Evolutionary conservation across 2,888 invertebrate species (phyloP), one percentile per base, ranked within the genome.

Genomic region (Stratiomys singularior): DNA sequence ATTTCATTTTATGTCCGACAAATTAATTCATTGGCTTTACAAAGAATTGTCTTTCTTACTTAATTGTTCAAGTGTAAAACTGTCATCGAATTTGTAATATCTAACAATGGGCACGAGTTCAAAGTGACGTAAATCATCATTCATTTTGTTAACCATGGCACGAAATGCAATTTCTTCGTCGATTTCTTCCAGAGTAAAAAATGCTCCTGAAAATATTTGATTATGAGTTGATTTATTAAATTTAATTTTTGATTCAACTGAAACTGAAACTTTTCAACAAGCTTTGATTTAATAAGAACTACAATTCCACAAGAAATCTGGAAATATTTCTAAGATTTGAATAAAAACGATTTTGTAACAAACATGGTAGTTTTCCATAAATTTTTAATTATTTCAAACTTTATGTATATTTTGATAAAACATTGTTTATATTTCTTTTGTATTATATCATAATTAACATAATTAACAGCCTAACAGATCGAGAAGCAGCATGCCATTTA

Each of bases 91-190:
- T 71, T 69, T 78, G 46, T 56, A 30, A 27, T 67, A 72, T 63
- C 63, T 67, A 13, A 58, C 28, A 37, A 63, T 76, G 30, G 23
- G 47, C 23, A 52, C 71, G 44, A 44, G 28, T 78, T 76, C 56
- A 15, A 76, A 76, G 27, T 64, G 0, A 2, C 13, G 18, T 64
- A 64, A 13, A n/a, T 64, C 64, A 9, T 21, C 85, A 82, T 89
- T 90, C 44, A 88, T 85, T 67, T 88, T 86, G 76, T 88, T 87
- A 28, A 90, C 85, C 1, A 91, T 90, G 47, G 89, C 87, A 64
- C 85, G 86, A 83, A 92, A 90, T 46, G 91, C 92, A n/a, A 90
- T 88, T 82, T 91, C 90, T 76, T 89, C 88, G 78, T 90, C 89
- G 78, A 85, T 85, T 78, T 89, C 89, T 71, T 88, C 87, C 58